These are phyloP conservation scores for Synodontis membranacea DNA, from an alignment of 2,113 vertebrate genomes.

Conservation along the genomic window DNA sequence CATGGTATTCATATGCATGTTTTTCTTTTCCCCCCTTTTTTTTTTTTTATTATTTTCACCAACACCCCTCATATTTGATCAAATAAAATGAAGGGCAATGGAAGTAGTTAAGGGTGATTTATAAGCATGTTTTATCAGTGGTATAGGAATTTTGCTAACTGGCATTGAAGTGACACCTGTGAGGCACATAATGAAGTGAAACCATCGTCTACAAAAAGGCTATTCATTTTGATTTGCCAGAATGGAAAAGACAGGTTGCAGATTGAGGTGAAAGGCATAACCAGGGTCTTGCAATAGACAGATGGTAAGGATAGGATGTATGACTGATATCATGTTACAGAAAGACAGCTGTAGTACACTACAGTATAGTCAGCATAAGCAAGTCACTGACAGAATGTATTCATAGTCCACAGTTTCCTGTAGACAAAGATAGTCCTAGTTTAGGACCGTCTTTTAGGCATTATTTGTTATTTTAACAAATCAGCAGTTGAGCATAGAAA, in stretches of 20 bases:
- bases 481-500: neutral
- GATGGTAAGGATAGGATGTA: slow-evolving; percentile 40
- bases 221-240: slow-evolving; percentile 46
- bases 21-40: slow-evolving; percentile 14
- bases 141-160: slow-evolving; percentile 29
- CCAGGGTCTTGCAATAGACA: slow-evolving; percentile 13
- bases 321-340: slow-evolving; percentile 46
- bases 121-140: slow-evolving; percentile 2
- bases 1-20: neutral
- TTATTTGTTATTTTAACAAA: neutral
- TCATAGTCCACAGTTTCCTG: neutral
- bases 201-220: slow-evolving; percentile 35
- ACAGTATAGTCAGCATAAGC: neutral
- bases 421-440: neutral
- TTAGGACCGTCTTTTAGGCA: neutral
- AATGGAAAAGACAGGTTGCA: slow-evolving; percentile 32
- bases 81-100: neutral
- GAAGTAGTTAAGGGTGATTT: neutral
- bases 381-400: neutral
- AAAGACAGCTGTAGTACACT: neutral
- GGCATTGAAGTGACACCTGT: neutral
- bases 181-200: neutral
- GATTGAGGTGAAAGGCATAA: slow-evolving; percentile 32
- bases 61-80: neutral
- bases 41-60: neutral